Base-by-base conservation (phyloP, 2,113 vertebrate genomes). In the Sinocyclocheilus anophthalmus region DNA sequence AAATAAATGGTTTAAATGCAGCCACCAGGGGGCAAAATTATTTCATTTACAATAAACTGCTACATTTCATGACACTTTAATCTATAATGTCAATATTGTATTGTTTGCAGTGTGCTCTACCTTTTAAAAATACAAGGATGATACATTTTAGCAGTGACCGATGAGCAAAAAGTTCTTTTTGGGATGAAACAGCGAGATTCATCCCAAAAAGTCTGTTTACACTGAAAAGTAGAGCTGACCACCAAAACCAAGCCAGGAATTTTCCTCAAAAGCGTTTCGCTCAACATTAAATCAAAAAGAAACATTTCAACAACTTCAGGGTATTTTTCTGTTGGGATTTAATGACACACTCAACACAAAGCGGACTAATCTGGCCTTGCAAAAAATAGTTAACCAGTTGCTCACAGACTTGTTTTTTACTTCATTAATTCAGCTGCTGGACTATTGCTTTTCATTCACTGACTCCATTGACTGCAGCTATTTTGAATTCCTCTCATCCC, bases 1-100 rank as follows among this genome's bases (percentile, higher is more conserved):
- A 70, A 87, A 63, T 90, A 90, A 55, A 20, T 55, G 5, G 77
- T 84, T 80, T 87, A 81, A 65, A 61, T 33, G 87, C 50, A 48
- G 89, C 95, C 95, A 95, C 91, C 91, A 95, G 94, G 92, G 94
- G 95, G 95, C 94, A 94, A 94, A 94, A 93, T 93, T 73, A 92
- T 91, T 91, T 92, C 90, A 92, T 85, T 86, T 48, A 91, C 91
- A 92, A 91, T 89, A 80, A 72, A 89, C 83, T 83, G 24, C 57
- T 37, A 57, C 48, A 79, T 81, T 84, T 76, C 39, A n/a, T 16
- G 61, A 81, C 45, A 26, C 22, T 24, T 30, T 72, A 50, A 55
- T 69, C 16, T 37, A 50, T 13, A 67, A 22, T 55, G 37, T 75
- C 63, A 82, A 70, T 61, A 67, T 78, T 86, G 39, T 72, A 80